Evolutionary conservation across 1,140 invertebrate species (phyloP).

Genomic region (Trinorchestia longiramus): DNA sequence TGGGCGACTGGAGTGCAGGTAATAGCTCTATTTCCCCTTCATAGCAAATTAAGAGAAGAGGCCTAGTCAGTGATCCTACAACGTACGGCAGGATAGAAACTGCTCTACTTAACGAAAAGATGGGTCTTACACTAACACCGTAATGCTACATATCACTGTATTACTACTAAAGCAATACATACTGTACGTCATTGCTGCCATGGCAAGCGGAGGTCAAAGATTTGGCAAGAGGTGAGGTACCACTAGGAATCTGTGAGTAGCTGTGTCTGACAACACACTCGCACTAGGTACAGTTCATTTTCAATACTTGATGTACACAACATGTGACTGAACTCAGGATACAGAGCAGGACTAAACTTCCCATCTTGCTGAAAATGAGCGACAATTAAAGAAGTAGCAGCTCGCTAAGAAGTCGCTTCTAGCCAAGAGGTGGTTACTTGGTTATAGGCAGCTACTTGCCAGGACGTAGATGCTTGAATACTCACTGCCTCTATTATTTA

Average conservation of each 20-base stretch:
- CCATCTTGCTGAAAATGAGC: not conserved
- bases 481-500: no score
- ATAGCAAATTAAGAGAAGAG: not conserved
- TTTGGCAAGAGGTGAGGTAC: not conserved
- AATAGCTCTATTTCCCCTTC: no score
- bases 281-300: not conserved
- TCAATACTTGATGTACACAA: not conserved
- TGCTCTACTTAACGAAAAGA: not conserved
- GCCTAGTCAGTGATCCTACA: not conserved
- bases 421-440: no score
- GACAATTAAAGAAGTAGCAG: no score
- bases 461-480: no score
- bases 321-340: not conserved
- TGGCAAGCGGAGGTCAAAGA: not conserved
- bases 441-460: no score
- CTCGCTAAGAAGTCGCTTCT: no score
- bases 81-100: not conserved
- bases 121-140: not conserved
- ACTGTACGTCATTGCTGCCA: not conserved
- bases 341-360: not conserved
- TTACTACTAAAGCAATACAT: conserved; percentile 39
- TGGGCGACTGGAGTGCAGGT: no score
- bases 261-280: not conserved
- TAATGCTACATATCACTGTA: conserved; percentile 27
- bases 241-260: not conserved